Conservation (phyloP, 2,797 vertebrate genomes). For the Cyclura pinguis region DNA sequence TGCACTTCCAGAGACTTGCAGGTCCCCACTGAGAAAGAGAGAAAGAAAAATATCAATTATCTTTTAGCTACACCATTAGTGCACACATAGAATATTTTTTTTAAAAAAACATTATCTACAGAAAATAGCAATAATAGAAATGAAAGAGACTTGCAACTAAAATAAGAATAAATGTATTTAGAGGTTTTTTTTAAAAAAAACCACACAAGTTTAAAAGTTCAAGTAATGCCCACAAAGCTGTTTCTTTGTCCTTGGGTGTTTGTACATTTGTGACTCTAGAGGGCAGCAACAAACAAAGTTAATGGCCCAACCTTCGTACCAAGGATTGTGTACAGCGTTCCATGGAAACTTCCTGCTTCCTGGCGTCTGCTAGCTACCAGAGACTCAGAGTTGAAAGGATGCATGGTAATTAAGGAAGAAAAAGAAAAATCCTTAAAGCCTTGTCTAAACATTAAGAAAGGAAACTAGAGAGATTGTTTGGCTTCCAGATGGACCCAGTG, state of each 20-base stretch:
- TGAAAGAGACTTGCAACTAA: not conserved
- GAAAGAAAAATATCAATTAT: slow-evolving; percentile 3
- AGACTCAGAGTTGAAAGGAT: not conserved
- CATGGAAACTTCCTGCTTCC: slow-evolving; percentile 27
- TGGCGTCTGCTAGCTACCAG: slow-evolving; percentile 12
- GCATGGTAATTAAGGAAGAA: not conserved
- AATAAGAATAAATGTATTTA: not conserved
- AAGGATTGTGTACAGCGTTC: slow-evolving; percentile 5
- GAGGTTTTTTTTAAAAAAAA: not conserved
- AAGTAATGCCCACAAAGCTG: not conserved
- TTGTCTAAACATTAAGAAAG: not conserved
- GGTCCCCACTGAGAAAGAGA: slow-evolving; percentile 86
- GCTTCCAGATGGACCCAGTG: not conserved
- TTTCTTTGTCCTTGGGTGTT: not conserved
- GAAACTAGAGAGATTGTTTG: not conserved
- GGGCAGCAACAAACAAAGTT: not conserved
- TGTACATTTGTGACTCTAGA: not conserved
- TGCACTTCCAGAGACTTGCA: slow-evolving; percentile 94
- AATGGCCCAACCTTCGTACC: rapidly evolving
- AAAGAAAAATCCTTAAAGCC: not conserved
- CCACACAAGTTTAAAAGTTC: not conserved
- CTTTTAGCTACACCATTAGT: not conserved
- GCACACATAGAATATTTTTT: not conserved
- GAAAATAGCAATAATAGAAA: not conserved
- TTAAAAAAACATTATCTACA: not conserved